Conservation (phyloP, 2,113 vertebrate species). For the Clarias gariepinus region DNA sequence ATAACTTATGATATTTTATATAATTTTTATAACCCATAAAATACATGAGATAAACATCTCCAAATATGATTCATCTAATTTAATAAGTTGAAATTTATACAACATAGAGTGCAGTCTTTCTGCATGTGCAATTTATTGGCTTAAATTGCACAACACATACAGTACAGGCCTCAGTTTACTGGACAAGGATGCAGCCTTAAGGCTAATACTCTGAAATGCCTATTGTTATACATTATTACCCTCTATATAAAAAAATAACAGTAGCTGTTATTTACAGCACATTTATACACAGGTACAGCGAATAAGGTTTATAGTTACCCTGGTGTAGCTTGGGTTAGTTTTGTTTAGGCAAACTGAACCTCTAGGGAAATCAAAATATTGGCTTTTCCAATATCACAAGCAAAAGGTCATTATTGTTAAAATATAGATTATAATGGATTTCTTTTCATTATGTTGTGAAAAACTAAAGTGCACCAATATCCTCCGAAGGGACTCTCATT, state of each 20-base stretch:
- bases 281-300: neutral
- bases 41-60: neutral
- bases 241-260: neutral
- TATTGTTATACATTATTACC: neutral
- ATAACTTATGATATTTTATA: neutral
- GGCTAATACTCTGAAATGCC: neutral
- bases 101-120: neutral
- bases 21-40: neutral
- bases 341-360: constrained; percentile 5
- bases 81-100: neutral
- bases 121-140: neutral
- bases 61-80: neutral
- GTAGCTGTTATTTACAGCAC: neutral
- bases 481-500: constrained; percentile 1
- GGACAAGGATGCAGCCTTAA: neutral
- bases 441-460: neutral
- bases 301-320: neutral
- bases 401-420: constrained; percentile 29
- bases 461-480: constrained; percentile 24
- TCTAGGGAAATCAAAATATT: constrained; percentile 37
- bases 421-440: constrained; percentile 26
- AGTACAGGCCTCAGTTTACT: neutral
- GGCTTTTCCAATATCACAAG: neutral
- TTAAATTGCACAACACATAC: neutral
- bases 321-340: neutral